These are phyloP conservation scores for Tetramorium simillimum DNA, from an alignment of 1,140 invertebrate species.

Conservation along the genomic window DNA sequence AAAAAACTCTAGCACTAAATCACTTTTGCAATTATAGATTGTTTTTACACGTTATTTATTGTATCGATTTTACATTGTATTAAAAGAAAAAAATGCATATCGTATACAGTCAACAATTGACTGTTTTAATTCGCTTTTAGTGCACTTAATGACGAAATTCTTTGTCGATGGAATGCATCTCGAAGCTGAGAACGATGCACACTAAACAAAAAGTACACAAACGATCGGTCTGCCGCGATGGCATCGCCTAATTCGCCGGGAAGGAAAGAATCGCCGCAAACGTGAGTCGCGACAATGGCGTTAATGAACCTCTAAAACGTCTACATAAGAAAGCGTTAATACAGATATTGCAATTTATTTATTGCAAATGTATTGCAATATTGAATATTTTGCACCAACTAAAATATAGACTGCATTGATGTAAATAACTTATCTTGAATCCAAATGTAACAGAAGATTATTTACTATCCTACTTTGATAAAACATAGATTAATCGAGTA, in stretches of 20 bases:
- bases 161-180: conserved; percentile 11
- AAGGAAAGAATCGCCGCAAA: conserved; percentile 28
- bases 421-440: background rate
- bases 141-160: conserved; percentile 13
- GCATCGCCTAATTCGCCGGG: conserved; percentile 59
- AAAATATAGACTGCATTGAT: background rate
- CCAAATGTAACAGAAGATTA: background rate
- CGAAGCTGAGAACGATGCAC: conserved; percentile 2
- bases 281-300: conserved; percentile 54
- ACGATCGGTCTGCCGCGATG: background rate
- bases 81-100: background rate
- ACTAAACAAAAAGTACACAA: conserved; percentile 57
- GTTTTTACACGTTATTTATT: background rate
- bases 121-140: conserved; percentile 11
- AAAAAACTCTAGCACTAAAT: background rate
- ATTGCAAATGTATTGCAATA: background rate
- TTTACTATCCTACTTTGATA: background rate
- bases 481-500: background rate
- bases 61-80: background rate
- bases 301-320: background rate
- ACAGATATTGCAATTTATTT: background rate
- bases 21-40: background rate
- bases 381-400: background rate
- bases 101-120: conserved; percentile 9
- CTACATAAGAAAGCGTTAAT: background rate